Evolutionary conservation across 2,797 vertebrate genomes (phyloP).

Genomic region (Leptoclinus maculatus): DNA sequence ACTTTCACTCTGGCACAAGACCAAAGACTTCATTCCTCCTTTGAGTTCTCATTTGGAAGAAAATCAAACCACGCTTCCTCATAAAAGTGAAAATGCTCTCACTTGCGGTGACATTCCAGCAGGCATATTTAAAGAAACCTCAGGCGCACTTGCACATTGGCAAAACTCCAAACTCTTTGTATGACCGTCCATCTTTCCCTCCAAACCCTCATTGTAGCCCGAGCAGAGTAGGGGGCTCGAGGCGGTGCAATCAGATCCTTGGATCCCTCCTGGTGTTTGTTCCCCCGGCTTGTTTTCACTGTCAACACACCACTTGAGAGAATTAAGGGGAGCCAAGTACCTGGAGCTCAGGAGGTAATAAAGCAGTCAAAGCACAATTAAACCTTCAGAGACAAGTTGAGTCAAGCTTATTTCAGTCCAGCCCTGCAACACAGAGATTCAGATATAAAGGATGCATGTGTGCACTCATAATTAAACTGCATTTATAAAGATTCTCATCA

Average conservation of each 20-base stretch:
- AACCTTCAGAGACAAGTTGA: constrained; percentile 66
- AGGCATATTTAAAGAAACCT: constrained; percentile 57
- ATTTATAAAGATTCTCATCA: neutral
- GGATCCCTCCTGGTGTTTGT: constrained; percentile 69
- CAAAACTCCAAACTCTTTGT: constrained; percentile 54
- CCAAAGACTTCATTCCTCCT: constrained; percentile 1
- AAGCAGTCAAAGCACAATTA: constrained; percentile 75
- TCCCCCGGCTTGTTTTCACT: constrained; percentile 78
- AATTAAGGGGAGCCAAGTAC: constrained; percentile 79
- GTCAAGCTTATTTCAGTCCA: constrained; percentile 61
- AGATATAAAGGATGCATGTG: constrained; percentile 28
- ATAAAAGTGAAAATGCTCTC: constrained; percentile 41
- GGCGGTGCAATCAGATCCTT: constrained; percentile 74
- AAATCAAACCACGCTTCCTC: constrained; percentile 35
- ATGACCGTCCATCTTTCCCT: constrained; percentile 51
- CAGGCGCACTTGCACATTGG: constrained; percentile 48
- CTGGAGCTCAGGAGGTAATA: constrained; percentile 76
- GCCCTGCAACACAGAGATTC: constrained; percentile 33
- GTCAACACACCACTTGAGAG: constrained; percentile 84
- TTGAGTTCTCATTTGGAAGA: constrained; percentile 17
- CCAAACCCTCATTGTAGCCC: constrained; percentile 30
- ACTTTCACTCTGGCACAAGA: neutral
- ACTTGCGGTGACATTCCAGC: constrained; percentile 45
- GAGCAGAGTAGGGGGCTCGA: constrained; percentile 52
- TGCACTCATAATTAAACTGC: constrained; percentile 14